Percentiles rank a stretch among this genome's conserved stretches.
Evolutionary conservation across 92 coral and sea anemone species (phyloP).

Genomic region (Micromussa lordhowensis): DNA sequence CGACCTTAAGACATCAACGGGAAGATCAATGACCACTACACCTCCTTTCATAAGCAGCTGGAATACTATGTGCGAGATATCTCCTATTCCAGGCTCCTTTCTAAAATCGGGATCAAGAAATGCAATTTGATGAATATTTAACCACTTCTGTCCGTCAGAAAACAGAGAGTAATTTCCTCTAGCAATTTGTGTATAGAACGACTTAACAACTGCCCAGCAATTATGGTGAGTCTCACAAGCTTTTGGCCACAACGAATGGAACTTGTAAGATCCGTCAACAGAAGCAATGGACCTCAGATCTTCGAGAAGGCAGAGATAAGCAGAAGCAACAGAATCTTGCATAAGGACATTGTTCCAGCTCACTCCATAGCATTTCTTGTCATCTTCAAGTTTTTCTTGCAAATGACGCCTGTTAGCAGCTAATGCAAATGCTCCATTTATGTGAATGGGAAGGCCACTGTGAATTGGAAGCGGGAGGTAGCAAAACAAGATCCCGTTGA

Average conservation of each 20-base stretch:
- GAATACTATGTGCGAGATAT: slow-evolving; percentile 35
- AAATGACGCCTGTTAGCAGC: slow-evolving; percentile 76
- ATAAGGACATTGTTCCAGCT: slow-evolving; percentile 71
- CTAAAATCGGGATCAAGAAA: slow-evolving; percentile 67
- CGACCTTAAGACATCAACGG: slow-evolving; percentile 47
- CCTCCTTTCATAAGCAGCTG: neutral
- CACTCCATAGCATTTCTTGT: slow-evolving; percentile 62
- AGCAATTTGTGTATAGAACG: slow-evolving; percentile 31
- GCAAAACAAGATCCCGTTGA: slow-evolving; percentile 78
- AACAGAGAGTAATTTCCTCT: slow-evolving; percentile 28
- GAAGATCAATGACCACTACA: slow-evolving; percentile 55
- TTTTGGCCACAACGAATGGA: slow-evolving; percentile 57
- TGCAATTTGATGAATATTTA: slow-evolving; percentile 30
- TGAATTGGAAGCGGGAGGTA: slow-evolving; percentile 86
- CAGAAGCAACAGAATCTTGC: slow-evolving; percentile 47
- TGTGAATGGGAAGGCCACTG: slow-evolving; percentile 85
- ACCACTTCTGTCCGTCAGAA: slow-evolving; percentile 66
- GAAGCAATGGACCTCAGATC: slow-evolving; percentile 35
- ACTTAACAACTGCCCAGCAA: slow-evolving; percentile 9
- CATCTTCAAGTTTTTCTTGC: slow-evolving; percentile 71
- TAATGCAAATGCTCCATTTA: slow-evolving; percentile 82
- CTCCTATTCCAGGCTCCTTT: slow-evolving; percentile 41
- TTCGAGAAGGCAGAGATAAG: slow-evolving; percentile 48
- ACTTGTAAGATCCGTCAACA: slow-evolving; percentile 1
- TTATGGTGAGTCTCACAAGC: neutral